Evolutionary conservation across 2,797 vertebrate genomes (phyloP).

Genomic region (Hipposideros larvatus): DNA sequence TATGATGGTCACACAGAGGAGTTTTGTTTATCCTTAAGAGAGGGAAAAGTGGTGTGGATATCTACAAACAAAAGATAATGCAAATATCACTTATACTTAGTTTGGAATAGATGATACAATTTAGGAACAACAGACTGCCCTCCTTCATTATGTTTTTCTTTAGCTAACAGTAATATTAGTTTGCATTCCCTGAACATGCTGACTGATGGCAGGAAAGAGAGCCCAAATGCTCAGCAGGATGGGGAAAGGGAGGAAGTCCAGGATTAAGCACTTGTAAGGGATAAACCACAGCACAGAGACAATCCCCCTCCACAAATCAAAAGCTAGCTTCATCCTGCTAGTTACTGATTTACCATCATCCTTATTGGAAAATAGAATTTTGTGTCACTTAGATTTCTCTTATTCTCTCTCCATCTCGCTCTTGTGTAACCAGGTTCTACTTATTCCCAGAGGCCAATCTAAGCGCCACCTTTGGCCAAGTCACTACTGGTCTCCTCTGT

Average conservation of each 20-base stretch:
- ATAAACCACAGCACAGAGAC: neutral
- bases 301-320: neutral
- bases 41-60: neutral
- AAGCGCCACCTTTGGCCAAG: neutral
- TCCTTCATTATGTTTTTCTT: slow-evolving; percentile 60
- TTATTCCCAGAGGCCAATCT: neutral
- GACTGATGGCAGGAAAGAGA: neutral
- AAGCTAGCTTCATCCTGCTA: neutral
- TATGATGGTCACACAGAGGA: neutral
- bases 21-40: neutral
- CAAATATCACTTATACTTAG: neutral
- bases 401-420: neutral
- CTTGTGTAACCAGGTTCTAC: neutral
- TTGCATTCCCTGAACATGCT: neutral
- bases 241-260: neutral
- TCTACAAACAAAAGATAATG: neutral
- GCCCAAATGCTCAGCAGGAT: neutral
- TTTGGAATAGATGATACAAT: slow-evolving; percentile 16
- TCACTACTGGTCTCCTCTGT: neutral
- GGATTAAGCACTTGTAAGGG: neutral
- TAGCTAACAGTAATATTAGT: slow-evolving; percentile 4
- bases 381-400: neutral
- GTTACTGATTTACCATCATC: neutral
- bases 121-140: slow-evolving; percentile 30
- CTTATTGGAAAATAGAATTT: neutral